phyloP scores from a whole-genome alignment of 2,113 vertebrate species.

The Heterotis niloticus region DNA sequence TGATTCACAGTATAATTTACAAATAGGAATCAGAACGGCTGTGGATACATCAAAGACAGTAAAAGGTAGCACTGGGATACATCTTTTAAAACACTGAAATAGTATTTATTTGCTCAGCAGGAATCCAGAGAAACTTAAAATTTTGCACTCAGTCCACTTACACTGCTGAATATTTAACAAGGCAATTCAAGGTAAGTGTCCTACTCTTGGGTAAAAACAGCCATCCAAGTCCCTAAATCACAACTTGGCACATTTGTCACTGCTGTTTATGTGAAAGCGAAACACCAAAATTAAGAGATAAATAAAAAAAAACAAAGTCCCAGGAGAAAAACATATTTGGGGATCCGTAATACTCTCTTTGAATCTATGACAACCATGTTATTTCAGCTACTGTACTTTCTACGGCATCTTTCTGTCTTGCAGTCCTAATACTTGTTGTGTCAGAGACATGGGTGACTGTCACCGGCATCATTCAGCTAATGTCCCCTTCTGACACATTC shows the following conservation, averaged over 20 bases:
- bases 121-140: not conserved
- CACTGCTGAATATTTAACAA: not conserved
- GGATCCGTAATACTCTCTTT: no score
- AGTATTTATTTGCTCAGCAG: conserved; percentile 4
- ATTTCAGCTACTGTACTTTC: not conserved
- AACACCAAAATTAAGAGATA: no score
- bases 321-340: not conserved
- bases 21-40: not conserved
- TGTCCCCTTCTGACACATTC: not conserved
- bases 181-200: not conserved
- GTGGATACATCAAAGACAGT: not conserved
- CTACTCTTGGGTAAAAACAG: not conserved
- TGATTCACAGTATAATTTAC: no score
- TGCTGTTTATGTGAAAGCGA: no score
- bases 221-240: not conserved
- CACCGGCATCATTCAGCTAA: not conserved
- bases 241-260: not conserved
- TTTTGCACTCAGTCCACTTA: conserved; percentile 15
- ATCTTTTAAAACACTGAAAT: not conserved
- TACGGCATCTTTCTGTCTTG: not conserved
- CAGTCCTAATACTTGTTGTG: not conserved
- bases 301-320: no score
- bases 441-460: not conserved
- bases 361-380: no score
- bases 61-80: not conserved